Conservation (phyloP, 2,888 invertebrate species). For the Acanthococcus lagerstroemiae region DNA sequence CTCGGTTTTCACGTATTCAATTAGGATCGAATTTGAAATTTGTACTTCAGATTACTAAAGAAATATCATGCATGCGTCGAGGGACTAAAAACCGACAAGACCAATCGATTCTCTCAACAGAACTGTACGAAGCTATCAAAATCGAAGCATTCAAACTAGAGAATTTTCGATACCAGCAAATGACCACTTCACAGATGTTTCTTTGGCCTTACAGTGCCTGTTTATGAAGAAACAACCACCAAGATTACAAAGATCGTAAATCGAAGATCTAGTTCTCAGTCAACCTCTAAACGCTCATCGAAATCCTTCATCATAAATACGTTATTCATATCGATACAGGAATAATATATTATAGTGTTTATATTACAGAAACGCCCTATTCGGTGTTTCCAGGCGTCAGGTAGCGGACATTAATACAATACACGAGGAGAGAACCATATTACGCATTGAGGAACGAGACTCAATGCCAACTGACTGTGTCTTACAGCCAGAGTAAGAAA, state of each 20-base stretch:
- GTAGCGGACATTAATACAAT: too few relatives aligned
- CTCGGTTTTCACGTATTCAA: too few relatives aligned
- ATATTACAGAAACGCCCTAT: too few relatives aligned
- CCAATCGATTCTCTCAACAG: neutral
- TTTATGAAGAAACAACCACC: neutral
- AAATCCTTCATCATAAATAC: neutral
- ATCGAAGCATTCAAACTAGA: neutral
- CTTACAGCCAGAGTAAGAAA: too few relatives aligned
- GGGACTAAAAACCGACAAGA: neutral
- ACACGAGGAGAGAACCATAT: too few relatives aligned
- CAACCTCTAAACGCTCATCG: neutral
- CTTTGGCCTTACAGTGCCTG: neutral
- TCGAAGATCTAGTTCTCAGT: neutral
- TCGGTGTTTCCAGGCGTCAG: too few relatives aligned
- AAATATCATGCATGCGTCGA: neutral
- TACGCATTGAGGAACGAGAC: too few relatives aligned
- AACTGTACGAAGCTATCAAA: neutral
- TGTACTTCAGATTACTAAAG: constrained; percentile 11
- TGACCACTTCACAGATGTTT: neutral
- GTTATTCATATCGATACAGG: too few relatives aligned
- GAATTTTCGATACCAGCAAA: neutral
- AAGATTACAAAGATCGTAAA: neutral
- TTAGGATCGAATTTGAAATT: too few relatives aligned
- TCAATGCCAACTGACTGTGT: too few relatives aligned
- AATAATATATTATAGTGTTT: too few relatives aligned